Conservation (phyloP, 2,888 invertebrate genomes). For the Philopedon plagiatum region DNA sequence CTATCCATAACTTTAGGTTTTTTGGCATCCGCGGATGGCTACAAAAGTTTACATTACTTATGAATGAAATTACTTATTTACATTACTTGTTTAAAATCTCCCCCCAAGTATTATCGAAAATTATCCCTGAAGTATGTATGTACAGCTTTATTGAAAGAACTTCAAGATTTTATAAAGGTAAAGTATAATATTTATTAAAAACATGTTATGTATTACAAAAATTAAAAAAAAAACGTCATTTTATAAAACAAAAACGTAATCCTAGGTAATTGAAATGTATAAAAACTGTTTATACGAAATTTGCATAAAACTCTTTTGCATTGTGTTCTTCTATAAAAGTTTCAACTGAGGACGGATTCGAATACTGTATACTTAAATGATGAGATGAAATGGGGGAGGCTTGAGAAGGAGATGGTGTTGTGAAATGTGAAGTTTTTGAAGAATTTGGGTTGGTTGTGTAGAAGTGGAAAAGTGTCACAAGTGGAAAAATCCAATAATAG, state of each 20-base stretch:
- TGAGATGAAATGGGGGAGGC: no score
- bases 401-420: no score
- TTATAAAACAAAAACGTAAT: not conserved
- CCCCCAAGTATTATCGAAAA: slow-evolving; percentile 10
- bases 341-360: not conserved
- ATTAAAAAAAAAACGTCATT: not conserved
- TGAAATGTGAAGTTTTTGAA: no score
- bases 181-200: slow-evolving; percentile 9
- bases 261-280: not conserved
- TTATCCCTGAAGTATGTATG: slow-evolving; percentile 10
- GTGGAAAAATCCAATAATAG: no score
- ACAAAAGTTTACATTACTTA: slow-evolving; percentile 1
- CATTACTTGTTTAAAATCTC: slow-evolving; percentile 14
- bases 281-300: not conserved
- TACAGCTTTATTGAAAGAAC: slow-evolving; percentile 10
- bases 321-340: not conserved
- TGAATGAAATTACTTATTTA: no score
- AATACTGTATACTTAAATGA: no score
- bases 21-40: slow-evolving; percentile 11
- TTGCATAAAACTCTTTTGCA: not conserved
- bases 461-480: no score
- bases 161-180: slow-evolving; percentile 7
- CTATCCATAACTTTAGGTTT: slow-evolving; percentile 5
- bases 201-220: slow-evolving; percentile 10
- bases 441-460: no score